A percentile compares a stretch with the other conserved stretches of the same genome.
phyloP scores from a whole-genome alignment of 2,797 vertebrate species.

The Schizopygopsis pylzovi region DNA sequence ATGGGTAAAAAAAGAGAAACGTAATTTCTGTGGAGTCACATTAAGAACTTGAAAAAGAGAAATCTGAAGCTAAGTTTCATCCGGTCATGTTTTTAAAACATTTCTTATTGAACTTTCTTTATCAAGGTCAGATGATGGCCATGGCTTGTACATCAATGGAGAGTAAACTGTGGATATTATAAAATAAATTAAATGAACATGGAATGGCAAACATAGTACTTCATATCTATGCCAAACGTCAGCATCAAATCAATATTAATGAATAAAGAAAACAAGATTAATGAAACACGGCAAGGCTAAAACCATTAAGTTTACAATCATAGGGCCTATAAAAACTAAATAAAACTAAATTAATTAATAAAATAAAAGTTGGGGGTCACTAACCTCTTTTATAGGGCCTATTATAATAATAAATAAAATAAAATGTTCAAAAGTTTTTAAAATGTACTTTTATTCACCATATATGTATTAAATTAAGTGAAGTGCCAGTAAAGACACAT shows the following conservation, averaged over 20 bases:
- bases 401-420: no score
- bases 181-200: neutral
- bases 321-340: neutral
- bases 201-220: neutral
- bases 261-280: neutral
- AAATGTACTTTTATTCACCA: no score
- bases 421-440: no score
- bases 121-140: neutral
- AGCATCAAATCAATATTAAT: conserved; percentile 23
- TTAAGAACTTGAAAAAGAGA: conserved; percentile 8
- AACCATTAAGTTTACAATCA: neutral
- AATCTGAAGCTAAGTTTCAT: neutral
- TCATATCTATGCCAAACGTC: neutral
- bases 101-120: neutral
- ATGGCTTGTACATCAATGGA: neutral
- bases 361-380: neutral
- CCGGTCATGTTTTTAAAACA: neutral
- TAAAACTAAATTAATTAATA: neutral
- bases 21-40: conserved; percentile 14
- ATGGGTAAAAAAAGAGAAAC: neutral
- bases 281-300: neutral
- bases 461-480: neutral
- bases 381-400: no score
- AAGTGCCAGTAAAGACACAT: neutral
- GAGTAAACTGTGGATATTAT: neutral